Evolutionary conservation across 2,797 vertebrate species (phyloP), one percentile per base, ranked within the genome.

Genomic region (Urophycis tenuis): DNA sequence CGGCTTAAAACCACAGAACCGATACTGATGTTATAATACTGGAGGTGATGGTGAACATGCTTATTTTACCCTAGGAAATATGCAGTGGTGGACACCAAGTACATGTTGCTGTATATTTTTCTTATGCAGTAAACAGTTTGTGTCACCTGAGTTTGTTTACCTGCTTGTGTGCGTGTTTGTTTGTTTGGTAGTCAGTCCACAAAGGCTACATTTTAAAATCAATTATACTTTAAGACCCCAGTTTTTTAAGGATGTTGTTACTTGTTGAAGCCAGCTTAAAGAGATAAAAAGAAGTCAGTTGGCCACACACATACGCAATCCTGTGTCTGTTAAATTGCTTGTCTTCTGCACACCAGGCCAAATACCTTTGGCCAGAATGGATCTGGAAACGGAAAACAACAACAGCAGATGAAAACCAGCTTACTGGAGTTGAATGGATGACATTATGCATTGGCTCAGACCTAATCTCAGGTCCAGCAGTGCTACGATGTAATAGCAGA

Each of bases 11-110:
- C 96, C 96, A 95, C 89, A 93, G 92, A 94, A 94, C 92, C 92
- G 95, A 86, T 88, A 95, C 96, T 93, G 97, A 99, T 95, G 91
- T 93, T 86, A 81, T 80, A 78, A 89, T 92, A 90, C 91, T 88
- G 88, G 82, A 79, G 89, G 84, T 78, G 81, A 82, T 36, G 74
- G 88, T 81, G 80, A 83, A 79, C 67, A 64, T 74, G 80, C 81
- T 80, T 77, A 78, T 80, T 84, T 81, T 75, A 81, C 45, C 80
- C 81, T 83, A 83, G 81, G 82, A 71, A 71, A 79, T 73, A 77
- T 49, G 77, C 78, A 85, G 88, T 85, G 92, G 88, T 90, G 92
- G 85, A 91, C 81, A 73, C 79, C 87, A 80, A 83, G 84, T 84
- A 79, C 77, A 90, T 93, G 89, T 87, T 88, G 90, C 74, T 81